Conservation (phyloP, 2,797 vertebrate genomes). For the Leuciscus waleckii region DNA sequence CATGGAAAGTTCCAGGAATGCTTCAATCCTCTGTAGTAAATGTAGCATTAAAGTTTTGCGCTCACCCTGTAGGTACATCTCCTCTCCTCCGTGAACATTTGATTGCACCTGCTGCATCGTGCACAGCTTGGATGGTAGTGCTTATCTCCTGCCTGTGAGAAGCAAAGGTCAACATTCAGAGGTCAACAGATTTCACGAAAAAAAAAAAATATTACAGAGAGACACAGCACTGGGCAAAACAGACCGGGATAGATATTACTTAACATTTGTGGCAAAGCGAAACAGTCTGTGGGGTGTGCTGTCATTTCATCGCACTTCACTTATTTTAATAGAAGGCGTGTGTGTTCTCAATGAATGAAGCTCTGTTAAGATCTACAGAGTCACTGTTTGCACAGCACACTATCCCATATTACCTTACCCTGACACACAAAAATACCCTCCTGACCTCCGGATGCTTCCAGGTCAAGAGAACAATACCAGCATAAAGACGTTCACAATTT, state of each 20-base stretch:
- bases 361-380: slow-evolving; percentile 30
- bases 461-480: background rate
- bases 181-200: slow-evolving; percentile 32
- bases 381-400: slow-evolving; percentile 31
- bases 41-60: background rate
- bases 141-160: slow-evolving; percentile 93
- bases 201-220: slow-evolving; percentile 27
- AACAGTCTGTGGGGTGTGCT: slow-evolving; percentile 14
- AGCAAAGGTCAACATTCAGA: slow-evolving; percentile 52
- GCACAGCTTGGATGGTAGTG: slow-evolving; percentile 99
- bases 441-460: slow-evolving; percentile 25
- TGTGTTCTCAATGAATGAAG: slow-evolving; percentile 43
- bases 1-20: background rate
- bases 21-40: background rate
- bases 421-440: slow-evolving; percentile 8
- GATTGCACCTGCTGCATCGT: slow-evolving; percentile 99
- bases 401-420: slow-evolving; percentile 36
- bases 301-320: background rate
- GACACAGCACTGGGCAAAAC: background rate
- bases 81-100: slow-evolving; percentile 99
- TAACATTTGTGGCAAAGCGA: slow-evolving; percentile 10
- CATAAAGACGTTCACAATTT: background rate
- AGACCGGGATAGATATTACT: background rate
- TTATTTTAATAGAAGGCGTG: background rate
- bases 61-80: slow-evolving; percentile 99